Evolutionary conservation across 1,140 invertebrate genomes (phyloP), one percentile per base, ranked within the genome.

Genomic region (Trichonephila inaurata): DNA sequence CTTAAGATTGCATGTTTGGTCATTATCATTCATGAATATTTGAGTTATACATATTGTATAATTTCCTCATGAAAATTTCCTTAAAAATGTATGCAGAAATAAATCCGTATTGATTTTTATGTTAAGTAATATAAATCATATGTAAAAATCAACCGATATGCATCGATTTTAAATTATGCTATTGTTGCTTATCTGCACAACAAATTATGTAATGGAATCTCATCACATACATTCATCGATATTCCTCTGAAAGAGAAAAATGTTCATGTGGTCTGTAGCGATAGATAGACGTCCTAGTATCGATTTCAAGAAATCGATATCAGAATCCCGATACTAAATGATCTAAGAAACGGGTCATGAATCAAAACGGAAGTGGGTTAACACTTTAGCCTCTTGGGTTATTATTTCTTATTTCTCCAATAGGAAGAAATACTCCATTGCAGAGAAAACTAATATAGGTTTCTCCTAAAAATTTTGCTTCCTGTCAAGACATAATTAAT

Each of bases 301-400:
- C 66, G 88, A 89, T 89, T 89, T 18, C 40, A 51, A 7, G 18
- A 6, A 89, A 89, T 89, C 88, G 62, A 89, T 89, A 89, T 89
- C 88, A 72, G 88, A 89, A 89, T 89, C 66, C 88, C 88, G 88
- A 89, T 89, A 89, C 88, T 89, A 72, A 89, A 89, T 89, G 88
- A 66, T 72, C 62, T 89, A 72, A 58, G 88, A 72, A 89, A 72
- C 88, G 51, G 88, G 66, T 72, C 88, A 89, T 89, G 66, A 66
- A 89, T 89, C 88, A 89, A 89, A 89, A 89, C 66, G 88, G 88
- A 89, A 89, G 88, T 89, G 88, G 88, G 88, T 89, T 89, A 89
- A 89, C 66, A 89, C 88, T 89, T 89, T 89, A 69, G 88, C 66
- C 66, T 89, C 66, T 69, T n/a, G 64, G 88, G 51, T 64, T 61